phyloP scores from a whole-genome alignment of 2,113 vertebrate genomes.

The Callipepla californica region DNA sequence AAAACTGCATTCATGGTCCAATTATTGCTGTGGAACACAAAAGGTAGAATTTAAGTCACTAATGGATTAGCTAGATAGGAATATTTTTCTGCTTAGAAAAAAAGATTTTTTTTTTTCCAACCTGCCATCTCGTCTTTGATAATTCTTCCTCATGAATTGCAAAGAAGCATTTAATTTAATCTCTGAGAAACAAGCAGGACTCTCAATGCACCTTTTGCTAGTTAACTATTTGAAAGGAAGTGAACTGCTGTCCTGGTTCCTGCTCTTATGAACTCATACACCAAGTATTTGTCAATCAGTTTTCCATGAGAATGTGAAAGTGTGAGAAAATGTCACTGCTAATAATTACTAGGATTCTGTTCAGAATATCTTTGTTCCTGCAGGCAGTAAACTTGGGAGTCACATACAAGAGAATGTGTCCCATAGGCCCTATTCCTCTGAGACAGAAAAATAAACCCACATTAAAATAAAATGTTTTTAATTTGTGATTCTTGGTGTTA shows the following conservation, averaged over 20 bases:
- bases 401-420: neutral
- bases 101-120: neutral
- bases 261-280: neutral
- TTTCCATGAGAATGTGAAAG: neutral
- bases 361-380: neutral
- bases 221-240: neutral
- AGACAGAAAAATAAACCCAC: neutral
- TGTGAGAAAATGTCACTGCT: neutral
- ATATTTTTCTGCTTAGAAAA: neutral
- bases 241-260: neutral
- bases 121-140: conserved; percentile 5
- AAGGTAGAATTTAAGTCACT: conserved; percentile 27
- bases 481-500: neutral
- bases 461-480: neutral
- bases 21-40: neutral
- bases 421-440: neutral
- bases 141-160: conserved; percentile 15
- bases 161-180: conserved; percentile 30
- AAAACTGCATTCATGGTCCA: neutral
- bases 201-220: neutral
- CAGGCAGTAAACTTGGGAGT: neutral
- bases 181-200: conserved; percentile 4
- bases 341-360: neutral
- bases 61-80: conserved; percentile 8
- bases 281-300: neutral